Evolutionary conservation across 2,113 vertebrate species (phyloP).

Genomic region (Dolichallabes microphthalmus): DNA sequence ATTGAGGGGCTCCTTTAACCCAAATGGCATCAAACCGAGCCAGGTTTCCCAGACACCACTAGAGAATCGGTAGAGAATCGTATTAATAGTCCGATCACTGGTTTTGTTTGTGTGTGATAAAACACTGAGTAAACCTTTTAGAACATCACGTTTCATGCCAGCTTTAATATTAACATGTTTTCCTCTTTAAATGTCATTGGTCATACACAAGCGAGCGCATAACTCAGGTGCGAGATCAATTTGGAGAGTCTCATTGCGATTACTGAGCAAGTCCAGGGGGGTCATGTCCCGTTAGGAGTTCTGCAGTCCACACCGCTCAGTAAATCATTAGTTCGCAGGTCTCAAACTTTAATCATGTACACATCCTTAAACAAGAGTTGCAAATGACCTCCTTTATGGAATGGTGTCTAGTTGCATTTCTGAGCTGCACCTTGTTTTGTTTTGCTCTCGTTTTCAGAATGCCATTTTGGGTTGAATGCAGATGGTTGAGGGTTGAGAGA

Average conservation of each 20-base stretch:
- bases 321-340: constrained; percentile 18
- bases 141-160: not conserved
- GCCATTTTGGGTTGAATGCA: not conserved
- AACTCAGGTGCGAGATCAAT: constrained; percentile 1
- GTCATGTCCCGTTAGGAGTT: constrained; percentile 14
- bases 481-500: not conserved
- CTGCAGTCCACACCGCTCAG: not conserved
- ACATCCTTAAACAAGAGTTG: not conserved
- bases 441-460: not conserved
- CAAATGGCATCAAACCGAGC: not conserved
- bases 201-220: constrained; percentile 10
- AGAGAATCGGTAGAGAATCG: no score
- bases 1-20: not conserved
- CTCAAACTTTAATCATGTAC: not conserved
- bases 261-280: not conserved
- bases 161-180: constrained; percentile 29
- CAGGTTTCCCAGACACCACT: not conserved
- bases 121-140: not conserved
- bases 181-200: not conserved
- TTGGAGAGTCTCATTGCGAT: not conserved
- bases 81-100: not conserved
- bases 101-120: not conserved
- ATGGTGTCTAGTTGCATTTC: constrained; percentile 14
- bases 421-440: not conserved
- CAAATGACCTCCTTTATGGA: not conserved